Base-by-base conservation (phyloP, 1,140 invertebrate genomes). In the Elysia chlorotica region DNA sequence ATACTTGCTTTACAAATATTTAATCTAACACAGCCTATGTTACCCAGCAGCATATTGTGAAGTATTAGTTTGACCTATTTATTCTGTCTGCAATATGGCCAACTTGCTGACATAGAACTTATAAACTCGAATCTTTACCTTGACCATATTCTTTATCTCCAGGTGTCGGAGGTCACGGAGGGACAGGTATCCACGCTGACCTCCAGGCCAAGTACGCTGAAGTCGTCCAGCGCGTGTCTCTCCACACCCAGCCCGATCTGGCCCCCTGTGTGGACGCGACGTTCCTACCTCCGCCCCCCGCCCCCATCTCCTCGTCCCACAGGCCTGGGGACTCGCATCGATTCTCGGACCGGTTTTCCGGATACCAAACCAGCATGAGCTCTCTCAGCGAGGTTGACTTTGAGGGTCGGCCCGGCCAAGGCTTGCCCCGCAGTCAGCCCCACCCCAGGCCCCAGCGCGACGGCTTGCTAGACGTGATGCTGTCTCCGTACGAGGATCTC, bases 101-200 rank as follows among this genome's bases (percentile, higher is more conserved):
- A n/a, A n/a, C n/a, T n/a, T n/a, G n/a, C n/a, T n/a, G n/a, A n/a
- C n/a, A n/a, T n/a, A n/a, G n/a, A n/a, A n/a, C n/a, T n/a, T n/a
- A n/a, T n/a, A n/a, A n/a, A n/a, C n/a, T n/a, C n/a, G n/a, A n/a
- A n/a, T n/a, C n/a, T n/a, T n/a, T n/a, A n/a, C n/a, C n/a, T n/a
- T n/a, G n/a, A n/a, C n/a, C n/a, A n/a, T n/a, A n/a, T n/a, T n/a
- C n/a, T n/a, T n/a, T n/a, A n/a, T n/a, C 75, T 73, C 61, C 67
- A 88, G 87, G 86, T 69, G 82, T 89, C 66, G 89, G 89, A 31
- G 88, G 89, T 21, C 89, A 89, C 79, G 88, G 88, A 57, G 88
- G 89, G 1, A 85, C 84, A 25, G 88, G 88, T 57, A 81, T 84
- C 23, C 84, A 87, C 70, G 87, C 86, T 35, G 88, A 89, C 75